Evolutionary conservation across 2,113 vertebrate genomes (phyloP), one percentile per base, ranked within the genome.

Genomic region (Larimichthys polyactis): DNA sequence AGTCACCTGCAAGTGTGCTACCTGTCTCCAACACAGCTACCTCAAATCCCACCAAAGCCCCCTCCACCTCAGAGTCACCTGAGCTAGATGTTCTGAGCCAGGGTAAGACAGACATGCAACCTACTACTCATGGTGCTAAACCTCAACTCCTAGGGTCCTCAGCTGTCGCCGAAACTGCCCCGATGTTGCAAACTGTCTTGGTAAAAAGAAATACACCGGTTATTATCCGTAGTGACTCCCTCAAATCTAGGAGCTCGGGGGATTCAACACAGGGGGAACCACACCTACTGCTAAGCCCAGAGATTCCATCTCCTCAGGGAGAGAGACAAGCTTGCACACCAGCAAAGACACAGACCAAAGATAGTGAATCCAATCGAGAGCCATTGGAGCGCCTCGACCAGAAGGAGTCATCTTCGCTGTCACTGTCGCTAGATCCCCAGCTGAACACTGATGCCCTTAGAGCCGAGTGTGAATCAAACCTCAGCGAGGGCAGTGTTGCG

Each of bases 21-120:
- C 73, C 63, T 64, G 73, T 90, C 84, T 87, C 74, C 67, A 89
- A 88, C 88, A 69, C 81, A 90, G 87, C 93, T 94, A 95, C 94
- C 94, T 94, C 94, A 94, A 79, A 82, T 67, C 80, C 82, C 82
- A 84, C 89, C 86, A 91, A 92, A 92, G 83, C 87, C 78, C 86
- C 80, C 29, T 69, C 81, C 79, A 62, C 67, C 65, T 89, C 87
- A 81, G 76, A 86, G 70, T 79, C 79, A 65, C 67, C 51, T 79
- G 75, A 82, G 40, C 57, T 10, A 32, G 82, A 92, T 58, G 73
- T 63, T 75, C 83, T 82, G 73, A 90, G 71, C 60, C 77, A 78
- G 72, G 75, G 43, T 72, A 78, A 87, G 63, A 87, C 79, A 52
- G 78, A 87, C 70, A 76, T 72, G 79, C 90, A 89, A 81, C 76